These are phyloP conservation scores for Drosophila buzzatii DNA, from an alignment of 2,888 invertebrate species.

Conservation along the genomic window DNA sequence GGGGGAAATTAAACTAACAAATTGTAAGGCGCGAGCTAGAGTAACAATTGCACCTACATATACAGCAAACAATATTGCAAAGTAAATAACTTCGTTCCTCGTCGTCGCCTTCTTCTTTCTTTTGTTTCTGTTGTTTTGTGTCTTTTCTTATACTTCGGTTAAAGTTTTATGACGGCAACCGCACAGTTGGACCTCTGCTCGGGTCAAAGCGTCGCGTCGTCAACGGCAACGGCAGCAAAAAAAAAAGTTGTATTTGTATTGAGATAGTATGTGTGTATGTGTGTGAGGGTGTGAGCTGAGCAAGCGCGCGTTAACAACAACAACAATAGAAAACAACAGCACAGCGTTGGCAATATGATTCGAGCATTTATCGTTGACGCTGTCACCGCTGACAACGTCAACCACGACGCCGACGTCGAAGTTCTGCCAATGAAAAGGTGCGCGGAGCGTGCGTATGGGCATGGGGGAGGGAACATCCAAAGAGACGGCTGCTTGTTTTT, in stretches of 20 bases:
- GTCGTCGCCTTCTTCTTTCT: background rate
- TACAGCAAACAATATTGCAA: constrained; percentile 19
- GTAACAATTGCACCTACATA: constrained; percentile 26
- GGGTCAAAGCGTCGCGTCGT: constrained; percentile 48
- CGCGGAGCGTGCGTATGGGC: constrained; percentile 51
- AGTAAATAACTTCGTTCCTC: constrained; percentile 4
- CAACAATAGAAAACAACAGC: constrained; percentile 21
- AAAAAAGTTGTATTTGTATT: constrained; percentile 26
- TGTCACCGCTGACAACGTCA: constrained; percentile 35
- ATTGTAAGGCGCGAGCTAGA: constrained; percentile 36
- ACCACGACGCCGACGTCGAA: constrained; percentile 30
- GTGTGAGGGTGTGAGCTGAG: constrained; percentile 48
- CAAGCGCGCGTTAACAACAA: constrained; percentile 45
- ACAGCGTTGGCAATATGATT: constrained; percentile 55
- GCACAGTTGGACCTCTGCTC: constrained; percentile 44
- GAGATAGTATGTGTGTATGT: background rate
- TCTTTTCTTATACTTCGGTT: constrained; percentile 45
- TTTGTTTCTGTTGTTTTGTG: constrained; percentile 22
- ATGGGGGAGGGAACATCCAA: constrained; percentile 10
- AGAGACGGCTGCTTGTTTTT: constrained; percentile 36
- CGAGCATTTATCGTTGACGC: constrained; percentile 59
- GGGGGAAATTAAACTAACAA: constrained; percentile 10
- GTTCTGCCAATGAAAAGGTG: constrained; percentile 66
- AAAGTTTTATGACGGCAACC: constrained; percentile 48
- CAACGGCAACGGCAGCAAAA: constrained; percentile 27